These are phyloP conservation scores for Drosophila mimica DNA, from an alignment of 2,888 invertebrate genomes.

Conservation along the genomic window DNA sequence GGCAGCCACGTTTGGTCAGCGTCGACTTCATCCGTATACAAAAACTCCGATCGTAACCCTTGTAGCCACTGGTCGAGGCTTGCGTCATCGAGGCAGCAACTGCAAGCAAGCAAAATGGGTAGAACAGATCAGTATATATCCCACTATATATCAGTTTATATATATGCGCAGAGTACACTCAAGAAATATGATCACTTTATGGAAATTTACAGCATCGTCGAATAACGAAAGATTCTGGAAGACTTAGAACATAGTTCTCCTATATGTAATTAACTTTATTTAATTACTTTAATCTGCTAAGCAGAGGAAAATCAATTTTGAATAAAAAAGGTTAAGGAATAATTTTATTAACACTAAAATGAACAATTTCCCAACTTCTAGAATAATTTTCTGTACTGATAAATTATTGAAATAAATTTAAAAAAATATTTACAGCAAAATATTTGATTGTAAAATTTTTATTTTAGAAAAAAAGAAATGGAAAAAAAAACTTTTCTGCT, in stretches of 20 bases:
- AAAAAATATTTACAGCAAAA: no score
- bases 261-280: neutral
- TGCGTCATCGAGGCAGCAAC: conserved; percentile 94
- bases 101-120: conserved; percentile 82
- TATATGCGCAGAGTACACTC: neutral
- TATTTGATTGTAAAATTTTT: no score
- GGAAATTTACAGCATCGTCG: neutral
- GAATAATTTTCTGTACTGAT: neutral
- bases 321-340: neutral
- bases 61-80: conserved; percentile 89
- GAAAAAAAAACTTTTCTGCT: neutral
- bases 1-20: conserved; percentile 97
- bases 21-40: conserved; percentile 99
- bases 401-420: no score
- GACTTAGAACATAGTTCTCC: neutral
- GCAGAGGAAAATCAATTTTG: neutral
- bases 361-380: neutral
- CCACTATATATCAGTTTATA: neutral
- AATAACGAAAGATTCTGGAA: neutral
- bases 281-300: neutral
- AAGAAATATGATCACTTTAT: neutral
- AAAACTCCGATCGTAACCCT: conserved; percentile 95
- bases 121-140: neutral
- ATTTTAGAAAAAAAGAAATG: neutral
- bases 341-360: neutral